A percentile compares a stretch with the other conserved stretches of the same genome.
Evolutionary conservation across 2,797 vertebrate species (phyloP).

Genomic region (Siniperca scherzeri): DNA sequence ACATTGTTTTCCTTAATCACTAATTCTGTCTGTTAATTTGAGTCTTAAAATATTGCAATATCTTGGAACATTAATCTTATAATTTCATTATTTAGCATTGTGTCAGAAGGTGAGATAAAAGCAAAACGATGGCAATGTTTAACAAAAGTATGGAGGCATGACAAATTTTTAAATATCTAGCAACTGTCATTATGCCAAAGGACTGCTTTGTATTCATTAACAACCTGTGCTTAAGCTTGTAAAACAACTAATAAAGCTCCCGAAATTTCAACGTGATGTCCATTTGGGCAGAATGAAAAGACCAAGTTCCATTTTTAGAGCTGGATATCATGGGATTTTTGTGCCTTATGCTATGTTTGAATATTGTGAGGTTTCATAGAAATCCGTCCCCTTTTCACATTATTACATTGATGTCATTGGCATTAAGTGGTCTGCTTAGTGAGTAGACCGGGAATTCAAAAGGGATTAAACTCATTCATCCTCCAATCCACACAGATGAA

Average conservation of each 20-base stretch:
- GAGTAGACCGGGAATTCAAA: slow-evolving; percentile 66
- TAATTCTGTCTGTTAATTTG: neutral
- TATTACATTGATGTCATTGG: slow-evolving; percentile 76
- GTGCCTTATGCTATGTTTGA: slow-evolving; percentile 66
- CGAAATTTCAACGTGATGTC: slow-evolving; percentile 30
- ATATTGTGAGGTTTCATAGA: slow-evolving; percentile 71
- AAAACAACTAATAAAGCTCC: slow-evolving; percentile 39
- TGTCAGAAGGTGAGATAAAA: neutral
- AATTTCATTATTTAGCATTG: neutral
- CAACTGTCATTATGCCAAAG: slow-evolving; percentile 12
- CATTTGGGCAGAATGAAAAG: slow-evolving; percentile 57
- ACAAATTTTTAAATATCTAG: neutral
- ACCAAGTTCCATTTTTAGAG: slow-evolving; percentile 56
- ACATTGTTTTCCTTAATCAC: neutral
- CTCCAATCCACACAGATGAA: slow-evolving; percentile 70
- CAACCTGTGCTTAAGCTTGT: slow-evolving; percentile 29
- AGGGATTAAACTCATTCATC: slow-evolving; percentile 79
- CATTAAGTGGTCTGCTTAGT: slow-evolving; percentile 81
- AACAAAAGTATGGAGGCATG: neutral
- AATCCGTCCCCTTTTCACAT: slow-evolving; percentile 63
- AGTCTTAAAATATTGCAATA: neutral
- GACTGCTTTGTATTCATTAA: slow-evolving; percentile 16
- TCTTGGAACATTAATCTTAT: neutral
- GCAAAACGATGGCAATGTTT: neutral
- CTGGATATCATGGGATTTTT: slow-evolving; percentile 55